Base-by-base conservation (phyloP, 92 coral and sea anemone genomes). In the Porites cylindrica region DNA sequence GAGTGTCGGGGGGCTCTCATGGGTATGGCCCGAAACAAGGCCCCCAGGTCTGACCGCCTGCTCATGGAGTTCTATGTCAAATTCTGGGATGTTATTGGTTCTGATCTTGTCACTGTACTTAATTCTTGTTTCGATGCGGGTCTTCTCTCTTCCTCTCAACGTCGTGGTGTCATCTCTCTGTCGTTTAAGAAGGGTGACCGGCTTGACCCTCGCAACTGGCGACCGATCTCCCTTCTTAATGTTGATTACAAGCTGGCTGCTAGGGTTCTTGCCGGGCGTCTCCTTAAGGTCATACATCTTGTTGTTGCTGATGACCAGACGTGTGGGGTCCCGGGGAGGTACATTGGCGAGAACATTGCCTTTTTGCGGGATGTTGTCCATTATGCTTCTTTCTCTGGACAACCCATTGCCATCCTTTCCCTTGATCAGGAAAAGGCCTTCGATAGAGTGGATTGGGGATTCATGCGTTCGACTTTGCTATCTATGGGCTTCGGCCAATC, bases 381-480 rank as follows among this genome's bases (percentile, higher is more conserved):
- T 0, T 66, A 7, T 18, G 24, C 83, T 1, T 13, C 29, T 13
- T 19, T 3, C 16, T 10, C 58, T 21, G 59, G 54, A 2, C 8
- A 19, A 0, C 74, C 88, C 4, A 76, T 62, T 12, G 75, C 65
- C 1, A 47, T 86, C 43, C 53, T 80, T 21, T 80, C 90, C 10
- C 21, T 85, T 2, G 85, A 85, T 56, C 73, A 69, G 32, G 73
- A 72, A 65, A 86, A 86, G 62, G 90, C 86, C 1, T 86, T 86
- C 38, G 90, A 86, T 18, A 13, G 77, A 12, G 79, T 86, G 2
- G 85, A 86, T 60, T 79, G 90, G 90, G 6, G n/a, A 11, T 86
- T 52, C 14, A 56, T 66, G 10, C 60, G 11, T 6, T 52, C 62
- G 7, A 73, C 80, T 11, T 1, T 85, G 1, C 8, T 7, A 1